Base-by-base conservation (phyloP, 1,140 invertebrate species). In the Calephelis virginiensis region DNA sequence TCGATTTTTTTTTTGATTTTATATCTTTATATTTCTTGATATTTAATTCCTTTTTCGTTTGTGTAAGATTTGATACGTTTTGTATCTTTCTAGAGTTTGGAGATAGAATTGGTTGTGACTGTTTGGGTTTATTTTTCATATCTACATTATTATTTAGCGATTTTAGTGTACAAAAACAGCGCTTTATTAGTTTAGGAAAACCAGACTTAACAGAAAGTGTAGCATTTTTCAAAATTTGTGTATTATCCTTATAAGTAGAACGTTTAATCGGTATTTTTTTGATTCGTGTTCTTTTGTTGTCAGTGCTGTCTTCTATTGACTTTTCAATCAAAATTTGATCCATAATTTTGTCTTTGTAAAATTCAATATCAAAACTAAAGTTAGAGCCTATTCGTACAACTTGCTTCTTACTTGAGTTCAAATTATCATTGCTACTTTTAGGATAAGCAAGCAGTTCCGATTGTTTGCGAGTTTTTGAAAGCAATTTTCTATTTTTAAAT, bases 281-380 rank as follows among this genome's bases (percentile, higher is more conserved):
- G 2, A 8, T 40, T 50, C 2, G 45, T 47, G 61, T 43, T 43
- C 40, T 9, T 7, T 9, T 38, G 45, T 45, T 61, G 40, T 8
- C 38, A 40, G 13, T 38, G 8, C 38, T 7, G 40, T 43, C 8
- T 43, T 43, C 40, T 43, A 1, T 43, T 43, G 40, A 1, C 6
- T 43, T 43, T 43, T 43, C 40, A 43, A 43, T 43, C 8, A 43
- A 43, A 43, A 6, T 43, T 7, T 43, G 40, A 7, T 28, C n/a
- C 38, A 49, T 61, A 53, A 49, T 37, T 62, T 67, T 67, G 28
- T 75, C 70, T 76, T 78, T 82, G 66, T 66, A 78, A 75, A 83
- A 83, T 64, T 82, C 77, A 68, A 85, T 69, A 59, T 78, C 66
- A 60, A 82, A 73, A 71, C 72, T 77, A 61, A 77, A 73, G 64